phyloP scores from a whole-genome alignment of 2,888 invertebrate genomes.

The Scotopteryx bipunctaria region DNA sequence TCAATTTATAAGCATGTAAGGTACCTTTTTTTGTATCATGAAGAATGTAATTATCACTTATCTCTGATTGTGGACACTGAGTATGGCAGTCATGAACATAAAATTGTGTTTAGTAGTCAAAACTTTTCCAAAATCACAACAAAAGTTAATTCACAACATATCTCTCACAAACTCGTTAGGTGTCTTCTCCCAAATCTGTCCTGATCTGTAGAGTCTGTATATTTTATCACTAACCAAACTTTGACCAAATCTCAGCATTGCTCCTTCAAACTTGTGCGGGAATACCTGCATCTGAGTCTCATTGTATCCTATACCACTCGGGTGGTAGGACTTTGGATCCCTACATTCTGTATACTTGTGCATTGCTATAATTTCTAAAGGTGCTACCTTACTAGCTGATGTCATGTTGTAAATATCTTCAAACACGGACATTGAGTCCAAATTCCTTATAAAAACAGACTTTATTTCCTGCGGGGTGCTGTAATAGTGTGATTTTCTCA shows the following conservation, averaged over 20 bases:
- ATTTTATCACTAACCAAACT: constrained; percentile 74
- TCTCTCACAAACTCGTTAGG: constrained; percentile 67
- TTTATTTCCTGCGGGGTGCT: constrained; percentile 57
- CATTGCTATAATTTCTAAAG: constrained; percentile 63
- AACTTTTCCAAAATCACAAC: not conserved
- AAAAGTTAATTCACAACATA: constrained; percentile 29
- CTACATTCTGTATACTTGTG: constrained; percentile 79
- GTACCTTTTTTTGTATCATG: not conserved
- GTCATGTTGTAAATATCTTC: constrained; percentile 69
- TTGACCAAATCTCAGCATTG: constrained; percentile 78
- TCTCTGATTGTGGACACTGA: not conserved
- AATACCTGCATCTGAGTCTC: constrained; percentile 75
- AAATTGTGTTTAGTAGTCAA: not conserved
- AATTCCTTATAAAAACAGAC: constrained; percentile 63
- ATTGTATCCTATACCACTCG: constrained; percentile 64
- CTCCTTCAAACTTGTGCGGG: constrained; percentile 78
- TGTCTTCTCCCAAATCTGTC: constrained; percentile 76
- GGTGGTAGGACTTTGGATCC: constrained; percentile 62
- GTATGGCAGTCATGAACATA: not conserved
- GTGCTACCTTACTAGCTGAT: constrained; percentile 52
- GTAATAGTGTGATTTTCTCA: constrained; percentile 76
- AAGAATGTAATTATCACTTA: not conserved
- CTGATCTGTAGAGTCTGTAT: constrained; percentile 72
- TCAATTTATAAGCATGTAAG: not conserved
- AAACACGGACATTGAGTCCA: constrained; percentile 72